Conservation (phyloP, 1,140 invertebrate genomes). For the Caenorhabditis latens region DNA sequence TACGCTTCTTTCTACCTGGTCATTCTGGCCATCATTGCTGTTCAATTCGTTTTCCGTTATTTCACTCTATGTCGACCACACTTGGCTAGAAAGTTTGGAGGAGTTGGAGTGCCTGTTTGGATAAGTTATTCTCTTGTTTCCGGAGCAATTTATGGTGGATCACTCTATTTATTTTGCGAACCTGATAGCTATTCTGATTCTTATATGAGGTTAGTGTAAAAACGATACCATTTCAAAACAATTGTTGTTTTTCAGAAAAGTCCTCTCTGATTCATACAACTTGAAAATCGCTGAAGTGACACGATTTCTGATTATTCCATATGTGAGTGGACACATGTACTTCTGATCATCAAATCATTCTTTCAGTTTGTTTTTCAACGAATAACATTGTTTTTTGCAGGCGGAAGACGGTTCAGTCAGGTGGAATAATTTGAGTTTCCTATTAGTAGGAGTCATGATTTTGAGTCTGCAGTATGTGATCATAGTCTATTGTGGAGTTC, state of each 20-base stretch:
- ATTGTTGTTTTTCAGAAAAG: not conserved
- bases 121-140: not conserved
- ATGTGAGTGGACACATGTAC: not conserved
- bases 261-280: not conserved
- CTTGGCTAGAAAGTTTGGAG: not conserved
- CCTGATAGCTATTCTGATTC: not conserved
- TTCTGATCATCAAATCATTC: not conserved
- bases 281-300: not conserved
- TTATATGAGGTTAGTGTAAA: not conserved
- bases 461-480: not conserved
- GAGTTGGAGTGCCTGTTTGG: not conserved
- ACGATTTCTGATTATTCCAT: not conserved
- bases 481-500: not conserved
- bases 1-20: not conserved
- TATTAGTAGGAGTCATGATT: not conserved
- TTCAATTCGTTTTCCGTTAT: conserved; percentile 7
- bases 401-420: not conserved
- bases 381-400: not conserved
- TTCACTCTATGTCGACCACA: not conserved
- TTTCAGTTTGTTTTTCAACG: not conserved
- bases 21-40: not conserved
- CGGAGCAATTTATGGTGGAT: not conserved
- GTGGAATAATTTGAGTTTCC: not conserved
- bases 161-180: not conserved
- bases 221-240: not conserved